phyloP scores from a whole-genome alignment of 2,797 vertebrate genomes.

The Eulemur albifrons region DNA sequence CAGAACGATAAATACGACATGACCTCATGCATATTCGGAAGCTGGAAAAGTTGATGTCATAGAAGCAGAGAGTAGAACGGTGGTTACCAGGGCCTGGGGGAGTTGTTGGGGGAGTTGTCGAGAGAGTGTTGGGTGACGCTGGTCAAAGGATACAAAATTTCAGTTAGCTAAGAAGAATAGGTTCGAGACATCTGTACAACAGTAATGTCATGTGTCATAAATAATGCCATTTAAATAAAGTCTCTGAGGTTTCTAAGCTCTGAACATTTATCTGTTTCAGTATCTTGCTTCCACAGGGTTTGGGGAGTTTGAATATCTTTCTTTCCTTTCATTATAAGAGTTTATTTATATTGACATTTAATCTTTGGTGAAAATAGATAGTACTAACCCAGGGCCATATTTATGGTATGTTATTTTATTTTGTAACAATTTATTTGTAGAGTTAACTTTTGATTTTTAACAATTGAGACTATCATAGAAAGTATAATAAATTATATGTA shows the following conservation, averaged over 20 bases:
- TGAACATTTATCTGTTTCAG: neutral
- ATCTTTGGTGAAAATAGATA: slow-evolving; percentile 32
- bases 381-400: neutral
- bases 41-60: neutral
- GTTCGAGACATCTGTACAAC: neutral
- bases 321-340: neutral
- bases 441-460: slow-evolving; percentile 38
- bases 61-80: neutral
- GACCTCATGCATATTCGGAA: neutral
- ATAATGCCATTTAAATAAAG: neutral
- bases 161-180: neutral
- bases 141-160: neutral
- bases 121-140: neutral
- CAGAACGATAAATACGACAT: neutral
- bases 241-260: neutral
- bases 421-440: slow-evolving; percentile 30
- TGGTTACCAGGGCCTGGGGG: neutral
- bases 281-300: neutral
- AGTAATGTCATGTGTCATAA: neutral
- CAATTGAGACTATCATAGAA: neutral
- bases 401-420: slow-evolving; percentile 25
- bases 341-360: neutral
- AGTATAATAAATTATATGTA: neutral
- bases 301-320: neutral
- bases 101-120: neutral